Conservation (phyloP, 2,797 vertebrate genomes). For the Sebastes hubbsi region DNA sequence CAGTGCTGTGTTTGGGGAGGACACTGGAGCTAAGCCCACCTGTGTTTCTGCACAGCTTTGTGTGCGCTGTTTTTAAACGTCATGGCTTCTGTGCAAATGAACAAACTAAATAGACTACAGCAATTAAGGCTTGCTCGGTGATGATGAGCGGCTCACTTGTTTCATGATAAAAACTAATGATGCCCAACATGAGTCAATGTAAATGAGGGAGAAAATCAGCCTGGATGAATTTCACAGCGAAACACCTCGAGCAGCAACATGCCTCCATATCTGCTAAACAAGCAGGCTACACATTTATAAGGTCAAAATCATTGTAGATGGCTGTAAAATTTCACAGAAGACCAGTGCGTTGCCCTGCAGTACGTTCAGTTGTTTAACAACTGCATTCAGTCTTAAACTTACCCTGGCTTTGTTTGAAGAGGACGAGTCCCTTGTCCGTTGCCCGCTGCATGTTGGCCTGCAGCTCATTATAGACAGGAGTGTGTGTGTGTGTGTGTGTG, state of each 20-base stretch:
- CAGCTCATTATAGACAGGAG: background rate
- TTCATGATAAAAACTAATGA: background rate
- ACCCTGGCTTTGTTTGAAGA: constrained; percentile 23
- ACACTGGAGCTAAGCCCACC: too few relatives aligned
- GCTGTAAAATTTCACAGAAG: constrained; percentile 74
- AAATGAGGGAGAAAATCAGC: constrained; percentile 19
- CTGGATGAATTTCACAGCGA: background rate
- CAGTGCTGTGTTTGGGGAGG: too few relatives aligned
- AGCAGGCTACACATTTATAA: constrained; percentile 59
- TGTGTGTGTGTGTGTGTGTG: background rate
- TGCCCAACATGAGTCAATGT: background rate
- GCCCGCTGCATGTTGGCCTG: background rate
- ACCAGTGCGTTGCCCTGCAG: constrained; percentile 50
- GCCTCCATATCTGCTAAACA: constrained; percentile 41
- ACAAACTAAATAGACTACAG: background rate
- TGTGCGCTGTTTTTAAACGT: background rate
- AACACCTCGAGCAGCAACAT: background rate
- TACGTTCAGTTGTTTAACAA: constrained; percentile 49
- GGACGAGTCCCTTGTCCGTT: background rate
- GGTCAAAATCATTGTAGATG: constrained; percentile 65
- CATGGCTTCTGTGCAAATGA: background rate
- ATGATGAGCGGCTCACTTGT: background rate
- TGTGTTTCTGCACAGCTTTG: background rate
- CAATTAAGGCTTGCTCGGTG: background rate
- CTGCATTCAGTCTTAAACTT: constrained; percentile 24